Percentiles rank a stretch among this genome's conserved stretches.
phyloP scores from a whole-genome alignment of 1,140 invertebrate species.

The Cotesia chilonis region DNA sequence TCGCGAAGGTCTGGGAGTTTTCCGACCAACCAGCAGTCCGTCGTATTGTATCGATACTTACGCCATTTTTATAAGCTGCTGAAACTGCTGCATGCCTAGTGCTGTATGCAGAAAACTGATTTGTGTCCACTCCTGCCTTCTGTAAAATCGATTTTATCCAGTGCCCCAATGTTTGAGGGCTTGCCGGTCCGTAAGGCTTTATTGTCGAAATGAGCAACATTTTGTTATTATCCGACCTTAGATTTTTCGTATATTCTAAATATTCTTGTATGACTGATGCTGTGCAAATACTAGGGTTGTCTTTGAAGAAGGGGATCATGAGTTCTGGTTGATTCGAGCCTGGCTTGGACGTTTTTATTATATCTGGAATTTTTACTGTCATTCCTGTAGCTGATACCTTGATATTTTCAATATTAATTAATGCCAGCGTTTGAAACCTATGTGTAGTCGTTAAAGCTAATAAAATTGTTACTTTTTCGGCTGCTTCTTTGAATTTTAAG shows the following conservation, averaged over 20 bases:
- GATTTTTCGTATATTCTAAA: constrained; percentile 30
- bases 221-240: constrained; percentile 21
- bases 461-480: constrained; percentile 41
- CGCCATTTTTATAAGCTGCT: constrained; percentile 16
- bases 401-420: constrained; percentile 42
- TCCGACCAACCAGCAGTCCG: constrained; percentile 22
- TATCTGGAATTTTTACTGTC: constrained; percentile 38
- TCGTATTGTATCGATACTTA: constrained; percentile 23
- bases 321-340: constrained; percentile 40
- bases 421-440: constrained; percentile 43
- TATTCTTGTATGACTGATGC: constrained; percentile 31
- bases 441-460: constrained; percentile 43
- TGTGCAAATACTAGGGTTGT: constrained; percentile 37
- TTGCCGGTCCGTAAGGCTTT: constrained; percentile 32
- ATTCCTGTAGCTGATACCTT: constrained; percentile 4
- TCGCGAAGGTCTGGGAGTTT: constrained; percentile 4
- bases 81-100: constrained; percentile 29
- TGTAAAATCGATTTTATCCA: constrained; percentile 25
- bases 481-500: constrained; percentile 32
- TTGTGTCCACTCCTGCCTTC: constrained; percentile 22
- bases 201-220: constrained; percentile 31
- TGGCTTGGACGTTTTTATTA: constrained; percentile 41
- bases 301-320: constrained; percentile 35
- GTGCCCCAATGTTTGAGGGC: constrained; percentile 36
- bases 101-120: constrained; percentile 27